These are phyloP conservation scores for Syritta pipiens DNA, from an alignment of 2,888 invertebrate species.

Conservation along the genomic window DNA sequence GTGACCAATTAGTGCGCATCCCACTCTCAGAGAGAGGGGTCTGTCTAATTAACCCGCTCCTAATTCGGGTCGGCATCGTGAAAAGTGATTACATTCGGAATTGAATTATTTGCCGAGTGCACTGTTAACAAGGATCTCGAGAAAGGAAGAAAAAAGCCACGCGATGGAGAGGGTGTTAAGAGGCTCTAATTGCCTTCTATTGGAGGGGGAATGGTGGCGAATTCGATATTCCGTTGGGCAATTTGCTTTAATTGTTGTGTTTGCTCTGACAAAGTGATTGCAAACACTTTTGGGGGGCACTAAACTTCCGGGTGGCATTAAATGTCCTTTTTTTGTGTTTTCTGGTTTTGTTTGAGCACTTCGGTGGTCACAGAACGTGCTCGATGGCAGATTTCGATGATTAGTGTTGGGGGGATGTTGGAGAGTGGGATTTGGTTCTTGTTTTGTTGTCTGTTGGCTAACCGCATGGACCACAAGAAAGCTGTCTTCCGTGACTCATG, in stretches of 20 bases:
- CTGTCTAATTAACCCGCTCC: slow-evolving; percentile 59
- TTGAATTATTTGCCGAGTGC: slow-evolving; percentile 34
- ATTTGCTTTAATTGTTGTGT: slow-evolving; percentile 36
- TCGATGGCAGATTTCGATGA: no score
- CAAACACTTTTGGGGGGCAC: slow-evolving; percentile 6
- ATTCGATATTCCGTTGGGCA: slow-evolving; percentile 34
- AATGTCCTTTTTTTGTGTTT: no score
- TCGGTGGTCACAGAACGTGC: no score
- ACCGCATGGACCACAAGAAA: no score
- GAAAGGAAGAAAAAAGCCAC: background rate
- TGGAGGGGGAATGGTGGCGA: slow-evolving; percentile 14
- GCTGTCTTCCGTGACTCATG: no score
- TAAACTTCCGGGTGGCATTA: no score
- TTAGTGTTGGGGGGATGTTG: no score
- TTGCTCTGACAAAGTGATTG: slow-evolving; percentile 22
- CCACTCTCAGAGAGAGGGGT: slow-evolving; percentile 22
- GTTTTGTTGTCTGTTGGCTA: no score
- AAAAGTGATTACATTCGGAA: slow-evolving; percentile 51
- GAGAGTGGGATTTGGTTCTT: no score
- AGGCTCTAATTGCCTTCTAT: no score
- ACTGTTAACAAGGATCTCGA: background rate
- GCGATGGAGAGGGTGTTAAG: no score
- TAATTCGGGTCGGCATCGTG: slow-evolving; percentile 45
- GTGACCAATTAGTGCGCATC: slow-evolving; percentile 58
- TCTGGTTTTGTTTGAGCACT: no score